Evolutionary conservation across 2,888 invertebrate species (phyloP).

Genomic region (Brachylomia viminalis): DNA sequence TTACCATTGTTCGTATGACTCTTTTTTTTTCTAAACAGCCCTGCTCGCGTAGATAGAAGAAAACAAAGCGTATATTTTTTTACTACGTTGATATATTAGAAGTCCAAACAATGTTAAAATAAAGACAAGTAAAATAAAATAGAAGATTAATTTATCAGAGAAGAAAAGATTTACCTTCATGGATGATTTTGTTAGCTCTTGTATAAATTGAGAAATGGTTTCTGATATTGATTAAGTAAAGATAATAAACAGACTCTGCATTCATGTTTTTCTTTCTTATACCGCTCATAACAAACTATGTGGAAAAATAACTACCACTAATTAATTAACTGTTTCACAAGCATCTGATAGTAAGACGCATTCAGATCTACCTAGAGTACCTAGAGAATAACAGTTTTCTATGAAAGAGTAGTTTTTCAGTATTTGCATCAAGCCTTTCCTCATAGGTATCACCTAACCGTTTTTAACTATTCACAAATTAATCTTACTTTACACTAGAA

Average conservation of each 20-base stretch:
- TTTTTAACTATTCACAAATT: neutral
- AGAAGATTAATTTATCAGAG: neutral
- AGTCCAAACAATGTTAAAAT: neutral
- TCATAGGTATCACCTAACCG: neutral
- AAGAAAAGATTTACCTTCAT: neutral
- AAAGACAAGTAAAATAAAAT: neutral
- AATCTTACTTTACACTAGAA: neutral
- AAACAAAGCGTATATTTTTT: neutral
- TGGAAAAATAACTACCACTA: neutral
- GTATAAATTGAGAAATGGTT: neutral
- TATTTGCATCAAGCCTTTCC: neutral
- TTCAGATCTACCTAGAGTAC: constrained; percentile 1
- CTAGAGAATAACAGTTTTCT: neutral
- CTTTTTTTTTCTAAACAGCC: neutral
- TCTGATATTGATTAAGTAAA: neutral
- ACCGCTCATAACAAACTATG: too few relatives aligned
- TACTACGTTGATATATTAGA: neutral
- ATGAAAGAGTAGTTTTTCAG: neutral
- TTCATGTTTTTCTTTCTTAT: neutral
- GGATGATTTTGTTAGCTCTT: constrained; percentile 4
- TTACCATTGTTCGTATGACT: neutral
- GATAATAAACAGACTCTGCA: neutral
- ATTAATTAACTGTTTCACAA: neutral
- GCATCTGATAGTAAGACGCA: constrained; percentile 24
- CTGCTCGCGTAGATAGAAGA: too few relatives aligned